phyloP scores from a whole-genome alignment of 2,797 vertebrate species.

The Chaetophractus vellerosus region DNA sequence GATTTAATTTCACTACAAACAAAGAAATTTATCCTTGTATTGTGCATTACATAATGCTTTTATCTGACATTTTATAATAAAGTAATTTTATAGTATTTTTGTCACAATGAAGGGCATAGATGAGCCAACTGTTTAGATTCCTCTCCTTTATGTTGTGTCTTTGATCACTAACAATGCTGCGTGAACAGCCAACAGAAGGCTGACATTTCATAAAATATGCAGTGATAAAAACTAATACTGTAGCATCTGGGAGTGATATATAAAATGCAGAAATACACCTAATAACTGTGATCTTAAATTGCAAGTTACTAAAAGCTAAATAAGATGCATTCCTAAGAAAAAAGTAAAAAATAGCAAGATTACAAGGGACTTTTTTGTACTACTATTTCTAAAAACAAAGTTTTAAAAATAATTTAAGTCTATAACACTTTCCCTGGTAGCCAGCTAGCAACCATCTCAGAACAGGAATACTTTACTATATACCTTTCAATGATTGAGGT shows the following conservation, averaged over 20 bases:
- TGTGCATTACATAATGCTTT: conserved; percentile 78
- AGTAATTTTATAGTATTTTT: conserved; percentile 90
- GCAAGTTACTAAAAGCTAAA: conserved; percentile 92
- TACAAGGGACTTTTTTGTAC: conserved; percentile 73
- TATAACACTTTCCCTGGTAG: conserved; percentile 76
- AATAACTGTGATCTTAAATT: conserved; percentile 94
- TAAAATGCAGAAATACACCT: conserved; percentile 94
- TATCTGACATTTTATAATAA: conserved; percentile 86
- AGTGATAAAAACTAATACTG: conserved; percentile 95
- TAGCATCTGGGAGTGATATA: conserved; percentile 94
- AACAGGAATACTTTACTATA: conserved; percentile 75
- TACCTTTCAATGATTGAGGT: conserved; percentile 81
- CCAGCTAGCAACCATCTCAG: conserved; percentile 81
- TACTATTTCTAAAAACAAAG: conserved; percentile 83
- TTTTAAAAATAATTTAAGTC: conserved; percentile 84
- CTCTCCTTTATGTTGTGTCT: conserved; percentile 93
- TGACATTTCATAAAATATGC: conserved; percentile 95
- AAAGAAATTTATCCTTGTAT: conserved; percentile 84
- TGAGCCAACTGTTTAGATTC: conserved; percentile 93
- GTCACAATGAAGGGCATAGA: conserved; percentile 92
- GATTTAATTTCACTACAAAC: conserved; percentile 77
- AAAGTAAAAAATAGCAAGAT: conserved; percentile 66
- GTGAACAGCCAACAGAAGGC: conserved; percentile 94
- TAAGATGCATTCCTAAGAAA: conserved; percentile 89
- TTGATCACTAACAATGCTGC: conserved; percentile 94